Evolutionary conservation across 2,888 invertebrate genomes (phyloP), one percentile per base, ranked within the genome.

Genomic region (Prosopocoilus inquinatus): DNA sequence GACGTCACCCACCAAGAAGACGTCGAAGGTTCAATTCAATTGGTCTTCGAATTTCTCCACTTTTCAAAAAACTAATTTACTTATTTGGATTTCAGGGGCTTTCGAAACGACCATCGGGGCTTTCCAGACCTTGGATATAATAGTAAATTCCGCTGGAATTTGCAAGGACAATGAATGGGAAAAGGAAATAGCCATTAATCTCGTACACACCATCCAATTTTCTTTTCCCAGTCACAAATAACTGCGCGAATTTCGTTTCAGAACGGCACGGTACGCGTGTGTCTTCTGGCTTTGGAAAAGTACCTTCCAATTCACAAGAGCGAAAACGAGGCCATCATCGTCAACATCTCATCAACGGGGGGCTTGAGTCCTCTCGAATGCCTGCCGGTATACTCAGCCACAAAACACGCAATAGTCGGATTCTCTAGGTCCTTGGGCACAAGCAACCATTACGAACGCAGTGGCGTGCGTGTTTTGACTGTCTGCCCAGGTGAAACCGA

Each of bases 1-100:
- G 89, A 89, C 69, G 88, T 88, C 60, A 86, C 88, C 11, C 56
- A 58, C 5, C 54, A 57, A 43, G 57, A 60, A 50, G 41, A 59
- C 4, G 38, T 66, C n/a, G 63, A 64, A 53, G 60, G 64, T 63
- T 59, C 35, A n/a, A n/a, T 7, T 34, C n/a, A 9, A 41, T 5
- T 13, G 9, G 11, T 53, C 9, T 28, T 7, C 3, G 20, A 28
- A 28, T 28, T 0, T 34, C 35, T 12, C 11, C 38, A 38, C 5
- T 5, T 12, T 5, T 5, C 5, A 38, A 38, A 38, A 11, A 38
- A 2, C 4, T 7, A 13, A 7, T 5, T 34, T 34, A 8, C 8
- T 5, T 7, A 5, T 38, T 7, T 12, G 4, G 9, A 38, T 54
- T 54, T 13, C 38, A 54, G 54, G 32, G 44, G 54, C 54, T 11